A percentile compares a stretch with the other conserved stretches of the same genome.
Evolutionary conservation across 2,888 invertebrate genomes (phyloP).

Genomic region (Cheilosia vulpina): DNA sequence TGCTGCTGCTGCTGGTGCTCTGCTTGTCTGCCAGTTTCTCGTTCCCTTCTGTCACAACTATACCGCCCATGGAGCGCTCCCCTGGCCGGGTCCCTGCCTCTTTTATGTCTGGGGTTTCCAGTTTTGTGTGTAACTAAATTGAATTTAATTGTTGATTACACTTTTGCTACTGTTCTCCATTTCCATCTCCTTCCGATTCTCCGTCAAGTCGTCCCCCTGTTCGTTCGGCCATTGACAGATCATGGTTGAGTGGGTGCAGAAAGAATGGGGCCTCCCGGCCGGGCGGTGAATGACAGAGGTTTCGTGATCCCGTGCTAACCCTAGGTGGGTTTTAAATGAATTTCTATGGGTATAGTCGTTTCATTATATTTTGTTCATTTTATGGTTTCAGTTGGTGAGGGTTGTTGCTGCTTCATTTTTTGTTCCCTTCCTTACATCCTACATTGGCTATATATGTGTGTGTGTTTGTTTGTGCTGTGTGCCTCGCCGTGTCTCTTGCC

Average conservation of each 20-base stretch:
- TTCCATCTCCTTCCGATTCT: slow-evolving; percentile 14
- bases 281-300: slow-evolving; percentile 43
- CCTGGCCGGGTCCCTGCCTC: slow-evolving; percentile 15
- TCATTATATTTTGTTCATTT: slow-evolving; percentile 75
- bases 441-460: not conserved
- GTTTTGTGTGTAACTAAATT: slow-evolving; percentile 75
- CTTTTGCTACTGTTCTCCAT: slow-evolving; percentile 71
- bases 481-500: slow-evolving; percentile 1
- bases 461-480: not conserved
- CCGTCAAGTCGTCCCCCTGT: not conserved
- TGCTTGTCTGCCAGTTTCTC: slow-evolving; percentile 23
- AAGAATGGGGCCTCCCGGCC: not conserved
- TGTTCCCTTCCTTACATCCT: slow-evolving; percentile 20
- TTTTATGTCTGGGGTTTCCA: slow-evolving; percentile 67
- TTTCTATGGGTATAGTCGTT: slow-evolving; percentile 69
- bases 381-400: slow-evolving; percentile 69
- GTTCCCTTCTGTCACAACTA: slow-evolving; percentile 10
- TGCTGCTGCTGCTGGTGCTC: slow-evolving; percentile 27
- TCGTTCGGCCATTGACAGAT: slow-evolving; percentile 52
- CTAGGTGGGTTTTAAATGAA: slow-evolving; percentile 71
- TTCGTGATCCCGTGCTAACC: slow-evolving; percentile 68
- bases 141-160: slow-evolving; percentile 76
- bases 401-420: slow-evolving; percentile 25
- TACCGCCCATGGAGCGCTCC: not conserved
- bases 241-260: slow-evolving; percentile 63